A percentile compares a stretch with the other conserved stretches of the same genome.
Conservation (phyloP, 2,888 invertebrate genomes). For the Drosophila eohydei region DNA sequence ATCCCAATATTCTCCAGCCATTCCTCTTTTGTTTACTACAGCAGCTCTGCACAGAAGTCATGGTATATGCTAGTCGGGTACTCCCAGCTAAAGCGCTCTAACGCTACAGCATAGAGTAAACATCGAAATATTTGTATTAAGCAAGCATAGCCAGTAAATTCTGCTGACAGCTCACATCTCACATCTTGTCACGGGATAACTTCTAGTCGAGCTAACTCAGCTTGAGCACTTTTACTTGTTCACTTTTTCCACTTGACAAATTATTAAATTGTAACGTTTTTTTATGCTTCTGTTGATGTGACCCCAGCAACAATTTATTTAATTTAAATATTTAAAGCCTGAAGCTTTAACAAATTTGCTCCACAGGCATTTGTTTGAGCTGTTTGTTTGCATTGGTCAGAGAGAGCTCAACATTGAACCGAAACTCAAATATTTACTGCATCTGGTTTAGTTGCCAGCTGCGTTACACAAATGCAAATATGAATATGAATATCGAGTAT, state of each 20-base stretch:
- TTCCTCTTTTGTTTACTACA: no score
- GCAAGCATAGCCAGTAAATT: no score
- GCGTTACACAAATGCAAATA: constrained; percentile 41
- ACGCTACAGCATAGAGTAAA: no score
- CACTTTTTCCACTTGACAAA: constrained; percentile 63
- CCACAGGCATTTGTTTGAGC: background rate
- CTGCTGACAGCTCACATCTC: background rate
- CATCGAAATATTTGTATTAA: no score
- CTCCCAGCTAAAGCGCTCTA: no score
- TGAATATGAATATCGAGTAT: background rate
- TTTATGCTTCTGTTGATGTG: constrained; percentile 13
- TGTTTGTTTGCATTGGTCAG: constrained; percentile 30
- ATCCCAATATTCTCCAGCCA: no score
- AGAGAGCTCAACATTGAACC: constrained; percentile 51
- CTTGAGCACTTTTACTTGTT: constrained; percentile 48
- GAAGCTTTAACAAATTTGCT: background rate
- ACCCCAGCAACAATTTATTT: constrained; percentile 39
- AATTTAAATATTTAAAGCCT: constrained; percentile 53
- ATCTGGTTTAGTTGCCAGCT: constrained; percentile 58
- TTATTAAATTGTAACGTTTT: constrained; percentile 57
- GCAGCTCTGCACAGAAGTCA: no score
- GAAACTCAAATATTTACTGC: constrained; percentile 68
- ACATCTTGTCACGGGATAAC: background rate
- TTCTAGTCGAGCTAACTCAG: background rate
- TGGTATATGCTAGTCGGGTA: no score